These are phyloP conservation scores for Arremon brunneinucha DNA, from an alignment of 2,797 vertebrate species.

Conservation along the genomic window DNA sequence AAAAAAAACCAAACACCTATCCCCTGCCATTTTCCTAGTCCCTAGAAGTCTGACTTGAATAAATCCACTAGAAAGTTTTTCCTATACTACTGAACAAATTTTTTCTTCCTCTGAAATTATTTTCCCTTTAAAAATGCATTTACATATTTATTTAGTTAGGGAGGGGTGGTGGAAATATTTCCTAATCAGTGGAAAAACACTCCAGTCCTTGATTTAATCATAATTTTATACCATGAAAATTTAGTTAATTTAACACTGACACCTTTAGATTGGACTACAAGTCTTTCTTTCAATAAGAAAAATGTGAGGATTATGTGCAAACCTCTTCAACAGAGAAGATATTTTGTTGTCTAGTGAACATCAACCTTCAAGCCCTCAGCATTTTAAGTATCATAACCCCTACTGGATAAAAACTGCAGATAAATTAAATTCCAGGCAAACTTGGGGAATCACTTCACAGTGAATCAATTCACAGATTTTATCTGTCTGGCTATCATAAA, in stretches of 20 bases:
- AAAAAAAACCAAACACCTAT: neutral
- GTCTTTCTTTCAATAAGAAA: neutral
- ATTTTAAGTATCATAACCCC: neutral
- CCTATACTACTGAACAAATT: neutral
- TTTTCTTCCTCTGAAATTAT: neutral
- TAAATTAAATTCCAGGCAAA: neutral
- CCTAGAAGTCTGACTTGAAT: neutral
- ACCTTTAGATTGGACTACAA: neutral
- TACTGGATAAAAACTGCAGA: neutral
- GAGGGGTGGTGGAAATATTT: neutral
- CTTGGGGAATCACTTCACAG: neutral
- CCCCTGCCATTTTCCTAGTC: neutral
- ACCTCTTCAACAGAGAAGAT: neutral
- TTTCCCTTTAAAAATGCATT: neutral
- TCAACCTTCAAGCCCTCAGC: neutral
- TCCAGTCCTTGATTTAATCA: neutral
- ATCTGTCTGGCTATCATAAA: neutral
- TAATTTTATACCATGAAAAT: neutral
- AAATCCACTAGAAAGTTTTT: neutral
- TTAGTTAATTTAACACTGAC: neutral
- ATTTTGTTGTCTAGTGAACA: neutral
- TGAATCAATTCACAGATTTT: neutral
- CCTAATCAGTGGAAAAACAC: neutral
- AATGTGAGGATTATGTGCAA: neutral
- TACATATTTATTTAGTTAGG: neutral